Evolutionary conservation across 2,113 vertebrate genomes (phyloP).

Genomic region (Eretmochelys imbricata): DNA sequence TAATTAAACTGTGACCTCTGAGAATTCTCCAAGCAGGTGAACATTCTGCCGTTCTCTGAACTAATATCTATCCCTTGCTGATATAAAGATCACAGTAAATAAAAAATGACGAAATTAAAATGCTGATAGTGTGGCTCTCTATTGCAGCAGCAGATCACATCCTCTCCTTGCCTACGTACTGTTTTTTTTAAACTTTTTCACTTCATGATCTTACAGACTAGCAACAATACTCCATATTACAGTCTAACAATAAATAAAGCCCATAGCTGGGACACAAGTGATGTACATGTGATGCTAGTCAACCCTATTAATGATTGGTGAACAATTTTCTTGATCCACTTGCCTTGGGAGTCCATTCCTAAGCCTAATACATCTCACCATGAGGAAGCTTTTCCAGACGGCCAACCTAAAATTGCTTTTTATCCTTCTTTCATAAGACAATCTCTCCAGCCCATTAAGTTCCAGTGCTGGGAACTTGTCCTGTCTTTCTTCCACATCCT

Average conservation of each 20-base stretch:
- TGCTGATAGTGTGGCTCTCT: background rate
- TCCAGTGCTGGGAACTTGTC: background rate
- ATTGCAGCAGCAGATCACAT: background rate
- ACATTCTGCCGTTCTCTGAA: background rate
- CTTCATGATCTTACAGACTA: background rate
- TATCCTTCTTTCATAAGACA: background rate
- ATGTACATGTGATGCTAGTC: background rate
- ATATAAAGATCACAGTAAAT: fast-evolving
- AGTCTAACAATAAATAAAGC: background rate
- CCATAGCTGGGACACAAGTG: background rate
- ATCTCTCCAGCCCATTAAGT: background rate
- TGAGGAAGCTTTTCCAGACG: background rate
- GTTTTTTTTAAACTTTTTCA: background rate
- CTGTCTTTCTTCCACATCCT: background rate
- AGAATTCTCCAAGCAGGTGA: background rate
- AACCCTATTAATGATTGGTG: background rate
- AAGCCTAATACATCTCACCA: background rate
- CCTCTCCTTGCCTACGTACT: background rate
- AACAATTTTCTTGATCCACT: background rate
- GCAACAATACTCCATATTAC: background rate
- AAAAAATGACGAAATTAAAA: background rate
- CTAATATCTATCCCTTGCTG: background rate
- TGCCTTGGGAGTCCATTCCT: background rate
- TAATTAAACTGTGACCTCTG: background rate
- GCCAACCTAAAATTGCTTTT: background rate